These are phyloP conservation scores for Sceliomorpha sp. DNA, from an alignment of 2,888 invertebrate genomes.

Conservation along the genomic window DNA sequence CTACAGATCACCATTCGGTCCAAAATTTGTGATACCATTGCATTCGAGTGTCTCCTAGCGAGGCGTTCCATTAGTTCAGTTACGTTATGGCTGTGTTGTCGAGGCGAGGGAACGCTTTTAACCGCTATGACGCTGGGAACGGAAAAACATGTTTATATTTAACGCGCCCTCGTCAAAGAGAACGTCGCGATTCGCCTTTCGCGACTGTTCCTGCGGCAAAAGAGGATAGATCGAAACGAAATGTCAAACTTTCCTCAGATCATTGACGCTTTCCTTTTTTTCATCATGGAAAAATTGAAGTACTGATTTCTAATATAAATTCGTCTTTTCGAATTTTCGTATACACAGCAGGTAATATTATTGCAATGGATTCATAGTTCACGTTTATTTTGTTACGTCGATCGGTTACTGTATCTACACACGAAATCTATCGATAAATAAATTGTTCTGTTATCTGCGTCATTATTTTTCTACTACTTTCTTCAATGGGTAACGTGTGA, in stretches of 20 bases:
- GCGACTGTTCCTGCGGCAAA: too few species aligned
- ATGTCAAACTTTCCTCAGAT: too few species aligned
- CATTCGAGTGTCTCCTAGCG: constrained; percentile 80
- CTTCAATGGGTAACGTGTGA: constrained; percentile 12
- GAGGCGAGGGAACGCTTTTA: constrained; percentile 17
- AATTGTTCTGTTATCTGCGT: constrained; percentile 28
- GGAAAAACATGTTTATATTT: too few species aligned
- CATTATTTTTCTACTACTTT: constrained; percentile 2
- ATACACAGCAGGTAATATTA: too few species aligned
- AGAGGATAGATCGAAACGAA: too few species aligned
- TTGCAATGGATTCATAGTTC: not conserved
- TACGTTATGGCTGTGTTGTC: not conserved
- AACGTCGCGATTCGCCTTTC: too few species aligned
- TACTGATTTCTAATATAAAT: too few species aligned
- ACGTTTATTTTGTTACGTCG: constrained; percentile 13
- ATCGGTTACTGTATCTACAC: constrained; percentile 19
- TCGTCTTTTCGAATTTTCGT: too few species aligned
- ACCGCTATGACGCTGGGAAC: too few species aligned
- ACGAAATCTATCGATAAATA: constrained; percentile 23
- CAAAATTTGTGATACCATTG: constrained; percentile 90
- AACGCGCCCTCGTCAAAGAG: too few species aligned
- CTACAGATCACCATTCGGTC: constrained; percentile 92
- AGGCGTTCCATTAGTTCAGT: constrained; percentile 44
- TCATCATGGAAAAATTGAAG: too few species aligned
- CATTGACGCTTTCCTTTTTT: too few species aligned